phyloP scores from a whole-genome alignment of 2,113 vertebrate genomes.

The Mirza zaza region DNA sequence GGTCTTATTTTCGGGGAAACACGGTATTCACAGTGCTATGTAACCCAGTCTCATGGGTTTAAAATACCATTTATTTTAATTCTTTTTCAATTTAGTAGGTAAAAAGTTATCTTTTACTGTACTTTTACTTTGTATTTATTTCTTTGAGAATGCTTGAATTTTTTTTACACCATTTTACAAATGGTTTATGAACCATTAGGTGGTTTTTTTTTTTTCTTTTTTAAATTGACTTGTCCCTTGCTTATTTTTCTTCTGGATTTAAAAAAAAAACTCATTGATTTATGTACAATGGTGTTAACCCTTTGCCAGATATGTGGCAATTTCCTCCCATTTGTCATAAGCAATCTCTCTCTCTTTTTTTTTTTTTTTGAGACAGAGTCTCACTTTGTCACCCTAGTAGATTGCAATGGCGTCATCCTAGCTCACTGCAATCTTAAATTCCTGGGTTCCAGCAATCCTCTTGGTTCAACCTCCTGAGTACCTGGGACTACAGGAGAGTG shows the following conservation, averaged over 20 bases:
- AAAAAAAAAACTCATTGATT: neutral
- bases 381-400: too few relatives aligned
- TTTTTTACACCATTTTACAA: neutral
- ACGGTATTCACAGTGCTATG: neutral
- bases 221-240: neutral
- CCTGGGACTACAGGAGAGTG: too few relatives aligned
- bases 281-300: neutral
- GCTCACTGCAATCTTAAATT: too few relatives aligned
- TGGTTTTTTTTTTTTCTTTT: neutral
- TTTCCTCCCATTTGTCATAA: neutral
- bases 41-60: neutral
- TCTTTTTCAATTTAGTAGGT: neutral
- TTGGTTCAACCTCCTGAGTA: too few relatives aligned
- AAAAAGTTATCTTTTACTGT: neutral
- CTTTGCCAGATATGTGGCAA: neutral
- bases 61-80: neutral
- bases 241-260: conserved; percentile 16
- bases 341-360: neutral
- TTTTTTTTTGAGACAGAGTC: too few relatives aligned
- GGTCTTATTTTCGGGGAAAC: too few relatives aligned
- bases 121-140: neutral
- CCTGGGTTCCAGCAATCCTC: too few relatives aligned
- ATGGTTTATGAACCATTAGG: neutral
- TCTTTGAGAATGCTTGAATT: neutral
- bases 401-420: too few relatives aligned